phyloP scores from a whole-genome alignment of 2,888 invertebrate genomes.

The Lepidochitona cinerea region DNA sequence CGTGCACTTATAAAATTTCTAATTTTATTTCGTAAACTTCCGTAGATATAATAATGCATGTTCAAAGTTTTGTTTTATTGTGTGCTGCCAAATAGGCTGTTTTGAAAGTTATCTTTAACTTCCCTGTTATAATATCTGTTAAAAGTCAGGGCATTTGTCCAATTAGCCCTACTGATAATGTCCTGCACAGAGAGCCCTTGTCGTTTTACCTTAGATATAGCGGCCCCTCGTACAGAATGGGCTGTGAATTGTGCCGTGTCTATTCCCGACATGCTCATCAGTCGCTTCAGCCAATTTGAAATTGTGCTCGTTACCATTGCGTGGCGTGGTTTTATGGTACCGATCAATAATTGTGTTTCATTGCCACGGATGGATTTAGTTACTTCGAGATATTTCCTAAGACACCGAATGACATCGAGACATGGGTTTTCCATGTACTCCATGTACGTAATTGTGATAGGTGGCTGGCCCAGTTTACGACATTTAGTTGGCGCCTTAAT shows the following conservation, averaged over 20 bases:
- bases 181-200: neutral
- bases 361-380: neutral
- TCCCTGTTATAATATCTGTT: neutral
- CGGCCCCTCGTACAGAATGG: neutral
- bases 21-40: constrained; percentile 4
- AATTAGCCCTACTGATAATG: neutral
- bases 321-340: neutral
- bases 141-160: neutral
- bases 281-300: neutral
- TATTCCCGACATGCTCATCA: no score
- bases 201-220: neutral
- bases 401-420: constrained; percentile 1
- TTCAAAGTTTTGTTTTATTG: neutral
- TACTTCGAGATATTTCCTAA: neutral
- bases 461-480: neutral
- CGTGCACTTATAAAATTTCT: constrained; percentile 8
- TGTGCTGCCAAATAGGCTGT: neutral
- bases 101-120: neutral
- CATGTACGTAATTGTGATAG: neutral
- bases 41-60: constrained; percentile 11
- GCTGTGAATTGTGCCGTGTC: neutral
- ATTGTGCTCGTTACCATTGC: neutral
- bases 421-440: neutral
- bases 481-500: constrained; percentile 5
- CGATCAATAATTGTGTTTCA: neutral